phyloP scores from a whole-genome alignment of 23 tunicate species.

The Ciona savignyi region DNA sequence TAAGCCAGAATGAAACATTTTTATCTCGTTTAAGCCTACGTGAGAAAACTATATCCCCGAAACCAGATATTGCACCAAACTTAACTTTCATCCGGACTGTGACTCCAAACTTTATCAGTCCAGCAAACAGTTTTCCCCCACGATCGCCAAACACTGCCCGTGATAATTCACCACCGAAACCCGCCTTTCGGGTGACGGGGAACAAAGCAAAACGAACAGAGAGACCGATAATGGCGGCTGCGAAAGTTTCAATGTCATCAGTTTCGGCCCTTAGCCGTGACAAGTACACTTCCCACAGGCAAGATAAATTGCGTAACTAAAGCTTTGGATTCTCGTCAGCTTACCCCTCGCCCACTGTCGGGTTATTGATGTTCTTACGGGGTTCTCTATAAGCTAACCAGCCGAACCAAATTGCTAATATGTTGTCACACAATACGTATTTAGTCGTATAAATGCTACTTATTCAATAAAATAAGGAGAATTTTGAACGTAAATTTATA shows the following conservation, averaged over 20 bases:
- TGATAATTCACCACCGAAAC: neutral
- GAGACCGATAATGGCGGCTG: neutral
- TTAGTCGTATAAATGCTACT: too few species aligned
- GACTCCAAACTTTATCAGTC: neutral
- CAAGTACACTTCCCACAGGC: too few species aligned
- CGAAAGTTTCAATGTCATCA: neutral
- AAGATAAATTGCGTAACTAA: too few species aligned
- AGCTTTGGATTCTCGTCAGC: too few species aligned
- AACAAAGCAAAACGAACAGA: slow-evolving; percentile 15
- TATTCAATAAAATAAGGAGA: too few species aligned
- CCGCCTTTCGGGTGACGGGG: neutral
- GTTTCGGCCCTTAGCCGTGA: neutral
- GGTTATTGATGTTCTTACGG: too few species aligned
- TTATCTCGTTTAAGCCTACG: neutral
- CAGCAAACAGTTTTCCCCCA: too few species aligned
- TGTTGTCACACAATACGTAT: too few species aligned
- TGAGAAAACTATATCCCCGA: neutral
- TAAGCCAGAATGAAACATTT: slow-evolving; percentile 12
- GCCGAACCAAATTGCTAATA: too few species aligned
- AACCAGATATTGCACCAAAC: neutral
- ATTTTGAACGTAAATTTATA: too few species aligned
- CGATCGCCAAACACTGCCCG: neutral
- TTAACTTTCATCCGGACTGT: neutral
- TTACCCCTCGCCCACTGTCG: too few species aligned
- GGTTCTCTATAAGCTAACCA: too few species aligned